Evolutionary conservation across 2,888 invertebrate genomes (phyloP).

Genomic region (Caradrina clavipalpis): DNA sequence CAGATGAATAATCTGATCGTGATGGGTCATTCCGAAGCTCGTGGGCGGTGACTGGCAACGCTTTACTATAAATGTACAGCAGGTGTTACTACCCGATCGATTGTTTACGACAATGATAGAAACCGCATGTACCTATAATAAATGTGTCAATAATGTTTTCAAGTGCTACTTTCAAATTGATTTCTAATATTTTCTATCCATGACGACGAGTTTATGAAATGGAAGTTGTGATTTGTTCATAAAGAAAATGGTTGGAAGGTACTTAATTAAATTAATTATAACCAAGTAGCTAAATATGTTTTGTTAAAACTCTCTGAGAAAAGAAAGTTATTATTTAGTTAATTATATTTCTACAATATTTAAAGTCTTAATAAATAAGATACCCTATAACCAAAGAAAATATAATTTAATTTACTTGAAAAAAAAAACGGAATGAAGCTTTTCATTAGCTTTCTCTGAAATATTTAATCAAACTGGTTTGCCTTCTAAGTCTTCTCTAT

Average conservation of each 20-base stretch:
- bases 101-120: constrained; percentile 36
- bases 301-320: no score
- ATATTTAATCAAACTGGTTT: no score
- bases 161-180: constrained; percentile 19
- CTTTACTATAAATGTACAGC: constrained; percentile 33
- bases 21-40: constrained; percentile 43
- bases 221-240: background rate
- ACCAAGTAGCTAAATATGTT: background rate
- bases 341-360: no score
- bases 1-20: constrained; percentile 47
- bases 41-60: constrained; percentile 39
- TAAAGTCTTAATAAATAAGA: no score
- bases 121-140: constrained; percentile 22
- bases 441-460: no score
- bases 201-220: background rate
- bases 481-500: no score
- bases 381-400: no score
- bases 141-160: constrained; percentile 34
- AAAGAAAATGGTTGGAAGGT: background rate
- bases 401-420: no score
- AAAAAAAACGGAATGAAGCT: no score
- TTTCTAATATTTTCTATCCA: constrained; percentile 7
- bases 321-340: no score
- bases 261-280: background rate
- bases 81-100: constrained; percentile 44